Evolutionary conservation across 2,797 vertebrate species (phyloP).

Genomic region (Enteromius treurensis): DNA sequence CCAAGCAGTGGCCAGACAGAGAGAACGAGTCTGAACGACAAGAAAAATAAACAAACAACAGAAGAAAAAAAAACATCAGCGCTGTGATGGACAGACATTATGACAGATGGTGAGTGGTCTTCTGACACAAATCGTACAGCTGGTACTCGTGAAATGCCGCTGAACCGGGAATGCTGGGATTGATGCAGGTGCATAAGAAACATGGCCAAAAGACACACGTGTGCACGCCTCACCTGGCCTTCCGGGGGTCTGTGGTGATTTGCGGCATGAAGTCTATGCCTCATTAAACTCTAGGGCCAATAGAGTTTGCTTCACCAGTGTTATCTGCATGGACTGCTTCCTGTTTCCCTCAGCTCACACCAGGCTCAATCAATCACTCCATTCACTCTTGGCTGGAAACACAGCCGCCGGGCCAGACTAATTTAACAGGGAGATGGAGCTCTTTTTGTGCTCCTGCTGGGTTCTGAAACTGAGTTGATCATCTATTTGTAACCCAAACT

Average conservation of each 20-base stretch:
- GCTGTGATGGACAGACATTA: conserved; percentile 39
- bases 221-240: conserved; percentile 5
- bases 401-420: conserved; percentile 25
- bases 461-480: conserved; percentile 30
- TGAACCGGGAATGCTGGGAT: conserved; percentile 1
- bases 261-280: neutral
- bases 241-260: conserved; percentile 9
- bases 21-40: conserved; percentile 25
- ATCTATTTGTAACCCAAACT: conserved; percentile 41
- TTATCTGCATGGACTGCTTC: conserved; percentile 48
- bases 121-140: conserved; percentile 14
- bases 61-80: neutral
- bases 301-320: conserved; percentile 24
- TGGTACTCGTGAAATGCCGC: neutral
- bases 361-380: conserved; percentile 51
- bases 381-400: conserved; percentile 43
- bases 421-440: conserved; percentile 43
- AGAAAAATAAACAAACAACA: conserved; percentile 21
- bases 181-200: conserved; percentile 23
- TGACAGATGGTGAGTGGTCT: conserved; percentile 36
- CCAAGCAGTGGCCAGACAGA: conserved; percentile 36
- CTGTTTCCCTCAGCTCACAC: conserved; percentile 42
- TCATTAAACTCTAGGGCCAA: conserved; percentile 49
- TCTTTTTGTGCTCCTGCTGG: conserved; percentile 20
- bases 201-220: conserved; percentile 11